These are phyloP conservation scores for Mythimna albipuncta DNA, from an alignment of 2,888 invertebrate genomes.

Conservation along the genomic window DNA sequence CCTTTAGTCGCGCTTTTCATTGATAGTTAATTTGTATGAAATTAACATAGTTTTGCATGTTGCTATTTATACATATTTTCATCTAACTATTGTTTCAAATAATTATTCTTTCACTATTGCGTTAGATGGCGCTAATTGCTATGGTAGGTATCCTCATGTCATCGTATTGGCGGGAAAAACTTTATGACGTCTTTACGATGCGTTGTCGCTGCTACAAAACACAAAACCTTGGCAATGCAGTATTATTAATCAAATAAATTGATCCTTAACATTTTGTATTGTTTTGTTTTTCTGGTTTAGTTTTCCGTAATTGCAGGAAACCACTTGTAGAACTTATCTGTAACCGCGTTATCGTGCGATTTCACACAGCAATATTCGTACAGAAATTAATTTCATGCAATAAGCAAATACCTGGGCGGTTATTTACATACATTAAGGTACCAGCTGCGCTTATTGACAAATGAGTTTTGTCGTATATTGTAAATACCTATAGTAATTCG, in stretches of 20 bases:
- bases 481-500: slow-evolving; percentile 2
- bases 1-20: slow-evolving; percentile 6
- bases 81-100: neutral
- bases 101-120: neutral
- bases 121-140: slow-evolving; percentile 1
- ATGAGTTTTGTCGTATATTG: neutral
- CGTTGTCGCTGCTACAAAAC: neutral
- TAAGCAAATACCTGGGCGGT: neutral
- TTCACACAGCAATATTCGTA: slow-evolving; percentile 23
- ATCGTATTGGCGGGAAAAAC: slow-evolving; percentile 18
- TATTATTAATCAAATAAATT: neutral
- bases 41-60: neutral
- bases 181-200: neutral
- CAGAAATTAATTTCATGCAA: slow-evolving; percentile 45
- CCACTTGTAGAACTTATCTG: slow-evolving; percentile 24
- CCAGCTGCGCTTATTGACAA: slow-evolving; percentile 9
- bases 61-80: no score
- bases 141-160: neutral
- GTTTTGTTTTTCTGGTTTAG: slow-evolving; percentile 1
- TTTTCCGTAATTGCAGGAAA: slow-evolving; percentile 1
- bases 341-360: slow-evolving; percentile 25
- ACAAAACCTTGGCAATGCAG: neutral
- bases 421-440: neutral
- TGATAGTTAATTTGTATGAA: slow-evolving; percentile 13
- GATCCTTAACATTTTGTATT: no score